Percentiles rank a stretch among this genome's conserved stretches.
Evolutionary conservation across 1,140 invertebrate genomes (phyloP).

Genomic region (Zophobas atratus): DNA sequence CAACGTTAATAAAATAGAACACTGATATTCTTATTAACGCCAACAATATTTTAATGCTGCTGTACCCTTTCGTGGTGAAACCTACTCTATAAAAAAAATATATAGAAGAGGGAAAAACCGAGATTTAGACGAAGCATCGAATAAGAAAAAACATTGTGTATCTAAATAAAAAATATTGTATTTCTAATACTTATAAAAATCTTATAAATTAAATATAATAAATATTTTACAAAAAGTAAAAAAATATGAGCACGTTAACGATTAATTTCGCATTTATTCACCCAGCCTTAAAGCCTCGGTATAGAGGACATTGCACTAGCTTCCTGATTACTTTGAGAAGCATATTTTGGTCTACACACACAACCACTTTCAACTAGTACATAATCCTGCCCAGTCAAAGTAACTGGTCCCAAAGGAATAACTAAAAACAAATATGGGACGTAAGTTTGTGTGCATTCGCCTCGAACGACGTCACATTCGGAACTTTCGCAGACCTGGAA

Average conservation of each 20-base stretch:
- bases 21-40: no score
- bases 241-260: constrained; percentile 31
- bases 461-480: constrained; percentile 89
- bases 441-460: constrained; percentile 93
- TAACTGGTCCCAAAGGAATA: constrained; percentile 91
- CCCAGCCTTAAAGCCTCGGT: constrained; percentile 57
- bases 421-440: constrained; percentile 93
- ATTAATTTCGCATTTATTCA: constrained; percentile 5
- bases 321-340: constrained; percentile 70
- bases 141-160: neutral
- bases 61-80: no score
- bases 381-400: constrained; percentile 92
- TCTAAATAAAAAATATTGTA: neutral
- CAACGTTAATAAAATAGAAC: no score
- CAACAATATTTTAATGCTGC: no score
- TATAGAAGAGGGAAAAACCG: no score
- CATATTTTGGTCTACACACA: constrained; percentile 89
- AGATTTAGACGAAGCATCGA: neutral
- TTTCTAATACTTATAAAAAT: constrained; percentile 31
- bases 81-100: no score
- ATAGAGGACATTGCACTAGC: constrained; percentile 65
- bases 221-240: constrained; percentile 39
- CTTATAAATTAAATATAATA: constrained; percentile 37
- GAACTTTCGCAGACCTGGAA: constrained; percentile 71
- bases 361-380: constrained; percentile 93